Conservation (phyloP, 1,140 invertebrate species). For the Doryteuthis pealeii region DNA sequence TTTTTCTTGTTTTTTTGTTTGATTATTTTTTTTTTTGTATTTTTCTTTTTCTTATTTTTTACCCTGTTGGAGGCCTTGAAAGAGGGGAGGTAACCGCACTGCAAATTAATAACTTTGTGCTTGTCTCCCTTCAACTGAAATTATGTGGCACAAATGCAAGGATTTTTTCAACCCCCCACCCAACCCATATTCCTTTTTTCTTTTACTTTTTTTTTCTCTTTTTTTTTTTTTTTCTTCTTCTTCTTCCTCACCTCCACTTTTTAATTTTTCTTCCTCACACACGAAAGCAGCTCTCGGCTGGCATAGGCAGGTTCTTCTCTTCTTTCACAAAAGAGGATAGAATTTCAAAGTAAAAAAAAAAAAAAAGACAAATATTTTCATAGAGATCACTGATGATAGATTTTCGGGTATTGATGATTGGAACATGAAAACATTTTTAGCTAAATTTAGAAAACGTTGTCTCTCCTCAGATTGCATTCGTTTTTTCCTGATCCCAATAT, state of each 20-base stretch:
- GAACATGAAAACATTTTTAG: too few relatives aligned
- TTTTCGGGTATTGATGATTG: too few relatives aligned
- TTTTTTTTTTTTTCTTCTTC: background rate
- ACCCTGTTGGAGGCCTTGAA: slow-evolving; percentile 4
- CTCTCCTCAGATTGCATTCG: background rate
- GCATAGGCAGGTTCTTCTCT: background rate
- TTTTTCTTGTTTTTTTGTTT: too few relatives aligned
- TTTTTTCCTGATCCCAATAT: background rate
- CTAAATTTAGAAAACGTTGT: too few relatives aligned
- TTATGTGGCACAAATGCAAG: slow-evolving; percentile 3
- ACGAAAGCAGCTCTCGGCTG: background rate
- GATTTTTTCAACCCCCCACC: too few relatives aligned
- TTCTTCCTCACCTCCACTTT: background rate
- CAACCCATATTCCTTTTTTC: too few relatives aligned
- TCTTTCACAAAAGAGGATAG: background rate
- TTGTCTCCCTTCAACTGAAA: slow-evolving; percentile 3
- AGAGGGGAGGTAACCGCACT: slow-evolving; percentile 1
- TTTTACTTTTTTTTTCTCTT: background rate
- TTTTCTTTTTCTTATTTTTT: background rate
- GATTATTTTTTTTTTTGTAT: too few relatives aligned
- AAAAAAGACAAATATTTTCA: background rate
- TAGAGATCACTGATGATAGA: background rate
- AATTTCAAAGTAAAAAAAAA: background rate
- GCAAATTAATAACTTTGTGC: background rate
- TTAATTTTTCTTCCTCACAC: background rate